Conservation (phyloP, 1,140 invertebrate genomes). For the Caenorhabditis briggsae region DNA sequence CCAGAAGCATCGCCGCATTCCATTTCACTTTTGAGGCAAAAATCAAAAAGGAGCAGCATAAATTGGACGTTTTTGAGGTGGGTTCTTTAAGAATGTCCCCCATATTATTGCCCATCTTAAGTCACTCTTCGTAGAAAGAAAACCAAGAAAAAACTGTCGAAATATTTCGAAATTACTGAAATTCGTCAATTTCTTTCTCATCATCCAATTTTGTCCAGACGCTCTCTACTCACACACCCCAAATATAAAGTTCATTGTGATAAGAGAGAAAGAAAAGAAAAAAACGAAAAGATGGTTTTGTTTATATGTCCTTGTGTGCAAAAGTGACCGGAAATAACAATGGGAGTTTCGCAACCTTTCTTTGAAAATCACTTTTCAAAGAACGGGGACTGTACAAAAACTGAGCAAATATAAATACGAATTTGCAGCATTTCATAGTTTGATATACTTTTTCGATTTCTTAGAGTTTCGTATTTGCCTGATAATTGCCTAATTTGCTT, state of each 20-base stretch:
- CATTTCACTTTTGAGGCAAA: slow-evolving; percentile 99
- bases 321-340: slow-evolving; percentile 1
- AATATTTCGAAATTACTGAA: slow-evolving; percentile 23
- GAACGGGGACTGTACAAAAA: too few relatives aligned
- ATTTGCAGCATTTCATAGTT: too few relatives aligned
- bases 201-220: not conserved
- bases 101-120: too few relatives aligned
- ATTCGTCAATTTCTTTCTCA: not conserved
- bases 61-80: slow-evolving; percentile 83
- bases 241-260: slow-evolving; percentile 10
- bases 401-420: too few relatives aligned
- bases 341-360: not conserved
- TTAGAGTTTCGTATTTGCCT: too few relatives aligned
- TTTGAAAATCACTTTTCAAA: too few relatives aligned
- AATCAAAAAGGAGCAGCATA: slow-evolving; percentile 95
- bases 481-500: too few relatives aligned
- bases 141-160: not conserved
- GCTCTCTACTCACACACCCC: not conserved
- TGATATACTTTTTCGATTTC: too few relatives aligned
- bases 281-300: not conserved
- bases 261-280: not conserved
- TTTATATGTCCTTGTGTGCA: not conserved
- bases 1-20: slow-evolving; percentile 94
- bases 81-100: slow-evolving; percentile 2
- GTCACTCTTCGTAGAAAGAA: too few relatives aligned